Conservation (phyloP, 2,888 invertebrate species). For the Brenthis ino region DNA sequence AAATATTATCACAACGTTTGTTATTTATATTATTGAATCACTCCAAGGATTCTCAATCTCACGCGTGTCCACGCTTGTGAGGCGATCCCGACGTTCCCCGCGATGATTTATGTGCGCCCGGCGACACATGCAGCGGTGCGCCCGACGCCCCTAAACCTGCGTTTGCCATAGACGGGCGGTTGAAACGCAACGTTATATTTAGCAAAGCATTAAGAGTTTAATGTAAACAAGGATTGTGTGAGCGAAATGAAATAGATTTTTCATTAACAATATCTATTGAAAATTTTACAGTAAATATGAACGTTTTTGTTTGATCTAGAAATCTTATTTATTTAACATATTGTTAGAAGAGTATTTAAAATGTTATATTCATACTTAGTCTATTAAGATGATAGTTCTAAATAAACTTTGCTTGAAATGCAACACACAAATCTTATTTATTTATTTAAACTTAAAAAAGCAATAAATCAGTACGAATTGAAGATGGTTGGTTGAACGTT, state of each 20-base stretch:
- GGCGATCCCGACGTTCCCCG: conserved; percentile 66
- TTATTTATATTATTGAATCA: conserved; percentile 28
- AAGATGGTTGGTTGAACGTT: conserved; percentile 27
- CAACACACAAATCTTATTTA: not conserved
- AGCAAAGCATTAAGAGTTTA: not conserved
- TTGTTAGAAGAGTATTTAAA: no score
- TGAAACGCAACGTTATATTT: conserved; percentile 48
- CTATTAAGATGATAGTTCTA: no score
- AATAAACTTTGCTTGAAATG: no score
- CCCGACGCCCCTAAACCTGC: conserved; percentile 68
- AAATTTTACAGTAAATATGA: no score
- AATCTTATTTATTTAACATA: no score
- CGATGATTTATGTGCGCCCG: conserved; percentile 73
- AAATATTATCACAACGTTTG: conserved; percentile 19
- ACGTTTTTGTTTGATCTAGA: no score
- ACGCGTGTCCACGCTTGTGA: conserved; percentile 55
- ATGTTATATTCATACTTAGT: no score
- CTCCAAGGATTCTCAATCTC: conserved; percentile 43
- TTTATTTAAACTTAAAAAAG: not conserved
- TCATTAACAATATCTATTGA: no score
- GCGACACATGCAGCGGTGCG: conserved; percentile 80
- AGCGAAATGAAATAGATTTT: no score
- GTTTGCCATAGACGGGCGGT: conserved; percentile 57
- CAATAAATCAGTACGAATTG: conserved; percentile 12
- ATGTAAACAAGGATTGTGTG: no score